A percentile compares a stretch with the other conserved stretches of the same genome.
Evolutionary conservation across 2,888 invertebrate species (phyloP).

Genomic region (Sinohyriopsis cumingii): DNA sequence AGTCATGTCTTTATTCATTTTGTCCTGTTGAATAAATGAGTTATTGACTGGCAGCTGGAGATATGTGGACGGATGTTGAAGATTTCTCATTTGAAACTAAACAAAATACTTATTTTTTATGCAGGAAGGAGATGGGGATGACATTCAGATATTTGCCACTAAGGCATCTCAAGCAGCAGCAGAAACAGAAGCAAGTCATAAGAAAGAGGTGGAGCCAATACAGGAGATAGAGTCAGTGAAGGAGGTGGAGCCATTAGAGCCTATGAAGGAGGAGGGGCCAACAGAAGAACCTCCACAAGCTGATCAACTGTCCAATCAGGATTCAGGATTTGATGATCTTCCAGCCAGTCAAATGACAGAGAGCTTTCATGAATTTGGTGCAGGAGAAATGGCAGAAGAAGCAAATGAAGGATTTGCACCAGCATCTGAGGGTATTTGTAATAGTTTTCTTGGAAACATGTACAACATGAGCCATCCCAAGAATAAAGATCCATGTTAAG

Average conservation of each 20-base stretch:
- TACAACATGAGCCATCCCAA: too few species aligned
- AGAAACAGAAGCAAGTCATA: neutral
- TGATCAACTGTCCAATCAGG: constrained; percentile 10
- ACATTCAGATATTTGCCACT: constrained; percentile 33
- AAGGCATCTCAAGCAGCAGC: constrained; percentile 1
- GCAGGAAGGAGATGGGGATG: constrained; percentile 16
- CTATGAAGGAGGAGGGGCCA: constrained; percentile 14
- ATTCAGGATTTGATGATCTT: neutral
- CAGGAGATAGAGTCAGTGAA: constrained; percentile 6
- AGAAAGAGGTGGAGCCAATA: constrained; percentile 6
- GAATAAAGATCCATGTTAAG: too few species aligned
- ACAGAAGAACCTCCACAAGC: constrained; percentile 12
- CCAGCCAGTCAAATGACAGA: constrained; percentile 35
- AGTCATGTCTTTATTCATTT: too few species aligned
- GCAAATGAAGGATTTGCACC: constrained; percentile 58
- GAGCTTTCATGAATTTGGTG: constrained; percentile 58
- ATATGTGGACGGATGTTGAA: too few species aligned
- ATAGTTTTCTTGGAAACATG: neutral
- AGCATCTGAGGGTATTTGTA: constrained; percentile 48
- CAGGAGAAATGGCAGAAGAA: constrained; percentile 51
- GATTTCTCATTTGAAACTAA: neutral
- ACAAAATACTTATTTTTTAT: neutral
- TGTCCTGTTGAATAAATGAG: too few species aligned
- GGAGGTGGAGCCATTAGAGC: constrained; percentile 9
- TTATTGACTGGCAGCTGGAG: too few species aligned